phyloP scores from a whole-genome alignment of 2,888 invertebrate genomes.

The Agrotis ipsilon region DNA sequence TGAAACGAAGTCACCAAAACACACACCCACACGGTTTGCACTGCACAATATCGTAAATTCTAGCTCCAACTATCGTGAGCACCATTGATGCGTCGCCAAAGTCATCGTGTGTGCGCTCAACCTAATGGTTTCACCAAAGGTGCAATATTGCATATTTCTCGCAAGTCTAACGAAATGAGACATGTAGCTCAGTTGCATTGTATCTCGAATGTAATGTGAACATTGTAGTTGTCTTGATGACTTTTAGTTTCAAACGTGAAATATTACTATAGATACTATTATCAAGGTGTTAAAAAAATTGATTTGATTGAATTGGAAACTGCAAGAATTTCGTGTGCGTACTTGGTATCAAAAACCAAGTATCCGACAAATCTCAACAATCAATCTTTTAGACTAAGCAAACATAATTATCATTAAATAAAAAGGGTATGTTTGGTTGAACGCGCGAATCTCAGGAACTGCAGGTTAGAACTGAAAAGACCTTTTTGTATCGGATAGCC shows the following conservation, averaged over 20 bases:
- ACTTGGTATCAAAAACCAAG: too few relatives aligned
- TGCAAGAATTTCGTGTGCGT: too few relatives aligned
- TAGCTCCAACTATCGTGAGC: conserved; percentile 11
- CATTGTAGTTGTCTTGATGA: neutral
- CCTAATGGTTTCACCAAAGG: conserved; percentile 4
- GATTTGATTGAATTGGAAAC: too few relatives aligned
- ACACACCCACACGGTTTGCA: neutral
- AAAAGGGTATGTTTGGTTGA: too few relatives aligned
- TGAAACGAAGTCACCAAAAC: neutral
- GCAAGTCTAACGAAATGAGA: conserved; percentile 26
- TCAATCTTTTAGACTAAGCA: too few relatives aligned
- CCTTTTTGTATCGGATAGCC: too few relatives aligned
- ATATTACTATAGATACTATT: too few relatives aligned
- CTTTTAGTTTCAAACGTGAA: conserved; percentile 10
- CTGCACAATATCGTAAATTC: conserved; percentile 5
- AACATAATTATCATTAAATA: too few relatives aligned
- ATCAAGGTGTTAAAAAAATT: too few relatives aligned
- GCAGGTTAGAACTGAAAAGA: too few relatives aligned
- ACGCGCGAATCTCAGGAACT: too few relatives aligned
- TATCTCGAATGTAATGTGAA: neutral
- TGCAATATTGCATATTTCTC: conserved; percentile 45
- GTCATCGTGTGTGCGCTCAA: neutral
- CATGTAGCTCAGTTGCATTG: neutral
- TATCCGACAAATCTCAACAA: too few relatives aligned
- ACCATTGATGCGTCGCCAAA: neutral